A percentile compares a stretch with the other conserved stretches of the same genome.
phyloP scores from a whole-genome alignment of 35 echinoderm and acorn worm species.

The Anneissia japonica region DNA sequence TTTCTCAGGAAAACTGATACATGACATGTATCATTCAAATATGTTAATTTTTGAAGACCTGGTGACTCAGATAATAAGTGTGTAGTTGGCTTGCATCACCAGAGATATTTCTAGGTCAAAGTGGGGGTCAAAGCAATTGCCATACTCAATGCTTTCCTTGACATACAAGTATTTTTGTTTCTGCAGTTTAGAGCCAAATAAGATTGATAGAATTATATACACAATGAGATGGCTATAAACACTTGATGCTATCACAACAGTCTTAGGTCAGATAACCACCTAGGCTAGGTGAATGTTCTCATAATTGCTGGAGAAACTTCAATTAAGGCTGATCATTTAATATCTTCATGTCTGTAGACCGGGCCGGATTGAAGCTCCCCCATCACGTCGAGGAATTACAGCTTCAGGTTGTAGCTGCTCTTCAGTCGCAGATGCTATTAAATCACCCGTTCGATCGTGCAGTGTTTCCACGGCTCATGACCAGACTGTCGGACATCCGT shows the following conservation, averaged over 20 bases:
- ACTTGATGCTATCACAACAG: not conserved
- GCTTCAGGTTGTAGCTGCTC: conserved; percentile 75
- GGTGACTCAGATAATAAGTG: too few relatives aligned
- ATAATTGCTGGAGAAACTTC: not conserved
- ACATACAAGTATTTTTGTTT: not conserved
- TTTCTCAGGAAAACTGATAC: too few relatives aligned
- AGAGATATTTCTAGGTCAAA: too few relatives aligned
- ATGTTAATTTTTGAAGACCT: too few relatives aligned
- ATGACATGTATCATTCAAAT: too few relatives aligned
- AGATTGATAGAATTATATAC: not conserved
- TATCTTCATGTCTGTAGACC: conserved; percentile 41
- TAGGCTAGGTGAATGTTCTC: not conserved
- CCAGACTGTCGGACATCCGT: conserved; percentile 72
- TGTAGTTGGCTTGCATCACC: too few relatives aligned
- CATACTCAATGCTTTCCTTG: not conserved
- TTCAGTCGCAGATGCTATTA: conserved; percentile 71
- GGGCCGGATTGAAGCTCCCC: conserved; percentile 56
- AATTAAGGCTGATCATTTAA: too few relatives aligned
- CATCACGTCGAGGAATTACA: conserved; percentile 61
- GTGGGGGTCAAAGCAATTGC: not conserved
- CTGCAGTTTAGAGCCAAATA: not conserved
- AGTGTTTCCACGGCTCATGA: conserved; percentile 84
- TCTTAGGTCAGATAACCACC: not conserved
- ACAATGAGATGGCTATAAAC: not conserved
- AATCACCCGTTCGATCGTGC: conserved; percentile 82